Base-by-base conservation (phyloP, 2,797 vertebrate species). In the Ctenopoma kingsleyae region DNA sequence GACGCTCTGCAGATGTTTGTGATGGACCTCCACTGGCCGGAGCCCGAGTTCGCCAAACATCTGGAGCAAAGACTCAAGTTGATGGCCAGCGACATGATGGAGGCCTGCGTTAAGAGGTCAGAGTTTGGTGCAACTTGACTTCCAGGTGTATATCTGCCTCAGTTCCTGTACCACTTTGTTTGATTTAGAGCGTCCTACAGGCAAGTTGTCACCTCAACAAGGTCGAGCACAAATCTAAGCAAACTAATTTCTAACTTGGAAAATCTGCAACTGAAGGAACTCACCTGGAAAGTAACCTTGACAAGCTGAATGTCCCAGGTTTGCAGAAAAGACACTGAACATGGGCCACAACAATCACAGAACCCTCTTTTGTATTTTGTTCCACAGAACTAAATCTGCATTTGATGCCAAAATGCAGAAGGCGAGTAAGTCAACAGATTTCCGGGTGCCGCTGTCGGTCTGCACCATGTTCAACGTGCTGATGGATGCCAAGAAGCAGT, bases 11-110 rank as follows among this genome's bases (percentile, higher is more conserved):
- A 99, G 87, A 96, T 96, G 93, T 99, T 99, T 79, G 94, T 99
- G 55, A 88, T 95, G 87, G 97, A 99, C 88, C 96, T 99, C 17
- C 96, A 97, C 71, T 99, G 98, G 98, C 98, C 98, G 17, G 98
- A 99, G 91, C 94, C 95, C 1, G 97, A 99, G 91, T 99, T 99
- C 86, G 96, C 96, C 76, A 94, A 96, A 84, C 98, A 99, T 82
- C 95, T 99, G 92, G 97, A 99, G 85, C 98, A 98, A 84, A 95
- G 98, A 65, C 97, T 99, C 57, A 99, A 99, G 82, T 95, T 99
- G 68, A 99, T 99, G 98, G 98, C 98, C 85, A 96, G 96, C 86
- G 98, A 99, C 90, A 99, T 99, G 98, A 98, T 98, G 93, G 98
- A 99, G 89, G 97, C 98, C 85, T 99, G 97, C 22, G 95, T 99